Evolutionary conservation across 2,888 invertebrate species (phyloP).

Genomic region (Nebria salina): DNA sequence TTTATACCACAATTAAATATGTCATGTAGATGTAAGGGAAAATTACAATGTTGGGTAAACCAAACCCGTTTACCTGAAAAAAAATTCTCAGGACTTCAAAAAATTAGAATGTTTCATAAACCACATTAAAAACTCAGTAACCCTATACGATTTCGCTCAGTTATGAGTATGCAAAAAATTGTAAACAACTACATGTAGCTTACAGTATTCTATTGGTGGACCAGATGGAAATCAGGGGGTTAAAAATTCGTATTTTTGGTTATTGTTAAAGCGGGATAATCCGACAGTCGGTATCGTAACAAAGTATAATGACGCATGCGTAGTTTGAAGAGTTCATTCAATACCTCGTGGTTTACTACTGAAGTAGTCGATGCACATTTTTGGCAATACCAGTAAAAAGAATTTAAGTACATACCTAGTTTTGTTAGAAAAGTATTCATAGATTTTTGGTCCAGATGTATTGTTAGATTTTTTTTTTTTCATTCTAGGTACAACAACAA

Average conservation of each 20-base stretch:
- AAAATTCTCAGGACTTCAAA: background rate
- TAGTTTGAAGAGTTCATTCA: constrained; percentile 7
- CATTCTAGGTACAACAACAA: background rate
- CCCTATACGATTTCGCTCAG: background rate
- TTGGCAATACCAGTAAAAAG: constrained; percentile 12
- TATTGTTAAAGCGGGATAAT: constrained; percentile 9
- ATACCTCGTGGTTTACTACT: background rate
- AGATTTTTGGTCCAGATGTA: constrained; percentile 2
- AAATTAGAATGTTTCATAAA: background rate
- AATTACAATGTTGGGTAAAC: background rate
- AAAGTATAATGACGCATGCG: constrained; percentile 16
- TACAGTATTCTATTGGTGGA: constrained; percentile 5
- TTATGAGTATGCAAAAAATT: constrained; percentile 8
- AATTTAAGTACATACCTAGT: constrained; percentile 8
- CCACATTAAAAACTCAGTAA: background rate
- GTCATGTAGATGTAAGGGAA: too few species aligned
- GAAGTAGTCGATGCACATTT: constrained; percentile 31
- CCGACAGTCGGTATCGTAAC: constrained; percentile 3
- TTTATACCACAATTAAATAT: too few species aligned
- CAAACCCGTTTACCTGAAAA: constrained; percentile 1
- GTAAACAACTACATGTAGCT: constrained; percentile 13
- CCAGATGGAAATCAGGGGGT: constrained; percentile 8
- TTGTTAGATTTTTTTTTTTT: background rate
- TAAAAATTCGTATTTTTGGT: background rate
- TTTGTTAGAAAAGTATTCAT: constrained; percentile 3